Base-by-base conservation (phyloP, 2,888 invertebrate species). In the Oxystoma pomonae region DNA sequence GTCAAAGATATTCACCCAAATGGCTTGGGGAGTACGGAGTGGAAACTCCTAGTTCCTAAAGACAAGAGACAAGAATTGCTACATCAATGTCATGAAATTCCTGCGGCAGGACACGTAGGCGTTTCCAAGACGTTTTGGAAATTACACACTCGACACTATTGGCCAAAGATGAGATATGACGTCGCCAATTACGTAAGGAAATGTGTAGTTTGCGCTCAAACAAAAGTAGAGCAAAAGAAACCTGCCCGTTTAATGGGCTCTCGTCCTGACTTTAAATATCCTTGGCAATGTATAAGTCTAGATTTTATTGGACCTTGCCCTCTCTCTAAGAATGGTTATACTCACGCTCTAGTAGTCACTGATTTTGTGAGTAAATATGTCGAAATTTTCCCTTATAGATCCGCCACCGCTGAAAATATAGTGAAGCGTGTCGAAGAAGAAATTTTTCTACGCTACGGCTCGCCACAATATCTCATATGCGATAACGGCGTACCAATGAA, bases 331-430 rank as follows among this genome's bases (percentile, higher is more conserved):
- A 22, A 57, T 12, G 55, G 56, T 0, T 22, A 64, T 21, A 60
- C 60, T 5, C n/a, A 64, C 18, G 5, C 55, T n/a, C 22, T 64
- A 9, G 64, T 64, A 1, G 21, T 61, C 2, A 50, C 53, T 20
- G 61, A 64, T 35, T 64, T 61, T 60, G 60, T 64, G 20, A 61
- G 64, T 18, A 65, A 65, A 35, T 62, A 55, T 57, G 49, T 53
- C 19, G 51, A 58, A 1, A 5, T 58, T 9, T 61, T 61, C 49
- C 62, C 65, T 2, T 62, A 3, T 57, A 55, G 62, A 5, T 55
- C 65, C 12, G 64, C 61, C 5, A 64, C 20, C 5, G 58, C 59
- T 1, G 61, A 61, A 49, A 17, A 55, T 7, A 19, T 64, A 16
- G 18, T 20, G 20, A 60, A 56, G 18, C 20, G 9, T 16, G 53